Percentiles rank a stretch among this genome's conserved stretches.
These are phyloP conservation scores for Psilopogon haemacephalus DNA, from an alignment of 2,113 vertebrate species.

Conservation along the genomic window DNA sequence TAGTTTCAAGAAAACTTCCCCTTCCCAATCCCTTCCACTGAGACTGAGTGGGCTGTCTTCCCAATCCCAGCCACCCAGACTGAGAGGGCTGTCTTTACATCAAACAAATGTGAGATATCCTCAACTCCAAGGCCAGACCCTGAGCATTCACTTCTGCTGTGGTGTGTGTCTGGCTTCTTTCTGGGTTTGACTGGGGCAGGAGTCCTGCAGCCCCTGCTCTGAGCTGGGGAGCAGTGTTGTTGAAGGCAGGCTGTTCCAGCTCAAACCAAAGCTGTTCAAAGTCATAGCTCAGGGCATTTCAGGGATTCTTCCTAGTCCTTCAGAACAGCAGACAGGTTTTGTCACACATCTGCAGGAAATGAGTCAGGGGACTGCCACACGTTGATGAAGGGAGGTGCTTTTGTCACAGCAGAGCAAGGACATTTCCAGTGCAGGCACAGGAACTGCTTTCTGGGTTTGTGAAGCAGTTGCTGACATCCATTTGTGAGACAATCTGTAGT, in stretches of 20 bases:
- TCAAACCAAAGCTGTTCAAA: not conserved
- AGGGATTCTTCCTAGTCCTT: not conserved
- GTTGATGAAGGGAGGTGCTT: accelerated
- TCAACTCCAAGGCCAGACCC: not conserved
- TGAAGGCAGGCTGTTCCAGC: accelerated
- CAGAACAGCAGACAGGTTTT: not conserved
- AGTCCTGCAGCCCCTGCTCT: accelerated
- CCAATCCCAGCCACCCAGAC: not conserved
- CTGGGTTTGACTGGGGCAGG: accelerated
- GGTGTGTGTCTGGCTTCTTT: not conserved
- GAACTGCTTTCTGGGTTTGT: not conserved
- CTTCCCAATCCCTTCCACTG: accelerated
- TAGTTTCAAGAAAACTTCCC: not conserved
- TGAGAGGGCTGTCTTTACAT: accelerated
- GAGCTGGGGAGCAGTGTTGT: accelerated
- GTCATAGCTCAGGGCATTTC: not conserved
- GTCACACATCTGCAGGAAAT: not conserved
- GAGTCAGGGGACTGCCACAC: not conserved
- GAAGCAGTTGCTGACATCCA: not conserved
- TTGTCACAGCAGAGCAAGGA: not conserved
- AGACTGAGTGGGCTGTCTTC: no score
- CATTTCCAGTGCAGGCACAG: not conserved
- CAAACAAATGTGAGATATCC: not conserved
- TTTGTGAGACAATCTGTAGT: not conserved
- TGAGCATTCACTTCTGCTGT: not conserved